Base-by-base conservation (phyloP, 2,797 vertebrate species). In the Champsocephalus gunnari region DNA sequence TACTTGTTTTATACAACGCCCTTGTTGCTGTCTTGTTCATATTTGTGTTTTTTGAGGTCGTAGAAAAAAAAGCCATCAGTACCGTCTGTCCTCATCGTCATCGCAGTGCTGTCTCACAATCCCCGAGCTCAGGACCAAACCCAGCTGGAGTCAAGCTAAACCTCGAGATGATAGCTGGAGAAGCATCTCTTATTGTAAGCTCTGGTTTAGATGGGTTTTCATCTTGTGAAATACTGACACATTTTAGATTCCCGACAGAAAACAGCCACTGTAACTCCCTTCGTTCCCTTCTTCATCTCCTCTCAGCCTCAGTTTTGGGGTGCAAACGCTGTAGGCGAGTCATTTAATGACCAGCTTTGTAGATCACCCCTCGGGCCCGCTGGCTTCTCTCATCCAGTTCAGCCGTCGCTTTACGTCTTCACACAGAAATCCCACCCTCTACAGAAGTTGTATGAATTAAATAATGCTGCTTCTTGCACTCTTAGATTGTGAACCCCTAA, bases 81-180 rank as follows among this genome's bases (percentile, higher is more conserved):
- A 69, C 83, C 80, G 77, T 89, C 72, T 75, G 51, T 73, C 47
- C 47, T 63, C 55, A 14, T 79, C 69, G 1, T 47, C 77, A 59
- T 57, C n/a, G n/a, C 71, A 53, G 70, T 79, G 80, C 73, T 80
- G 69, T 80, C 28, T 50, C 51, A 77, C 59, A 38, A 73, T 67
- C 80, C 80, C 28, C 55, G 82, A 83, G 85, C 90, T 92, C 90
- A 91, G 88, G 87, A 90, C 83, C 87, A 90, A 91, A 89, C 85
- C 51, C 34, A 72, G 76, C 60, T 58, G 56, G 67, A 81, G 55
- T 75, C 32, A 19, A 71, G 61, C 43, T 24, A 54, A 74, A 73
- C 60, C 56, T 71, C 54, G 44, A 58, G 66, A 56, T 44, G 57
- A 68, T 41, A 60, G 79, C 75, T 81, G 69, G 60, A 79, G 60